A percentile compares a stretch with the other conserved stretches of the same genome.
phyloP scores from a whole-genome alignment of 2,888 invertebrate species.

The Gastrophysa polygoni region DNA sequence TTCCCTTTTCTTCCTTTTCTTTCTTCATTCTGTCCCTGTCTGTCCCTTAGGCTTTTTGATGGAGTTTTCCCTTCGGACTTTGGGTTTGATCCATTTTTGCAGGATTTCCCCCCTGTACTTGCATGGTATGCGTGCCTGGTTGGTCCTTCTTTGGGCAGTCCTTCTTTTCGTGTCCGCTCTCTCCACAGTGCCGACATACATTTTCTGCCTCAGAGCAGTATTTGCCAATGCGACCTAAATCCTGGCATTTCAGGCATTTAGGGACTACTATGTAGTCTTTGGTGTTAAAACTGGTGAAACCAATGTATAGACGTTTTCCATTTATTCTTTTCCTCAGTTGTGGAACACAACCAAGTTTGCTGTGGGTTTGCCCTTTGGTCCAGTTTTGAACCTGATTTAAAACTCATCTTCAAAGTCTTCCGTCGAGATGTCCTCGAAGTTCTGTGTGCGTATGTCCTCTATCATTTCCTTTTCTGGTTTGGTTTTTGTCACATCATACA shows the following conservation, averaged over 20 bases:
- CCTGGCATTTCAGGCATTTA: background rate
- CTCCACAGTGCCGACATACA: conserved; percentile 10
- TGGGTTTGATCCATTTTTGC: background rate
- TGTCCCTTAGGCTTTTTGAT: no score
- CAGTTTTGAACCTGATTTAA: conserved; percentile 11
- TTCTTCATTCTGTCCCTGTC: conserved; percentile 5
- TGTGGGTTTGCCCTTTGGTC: conserved; percentile 9
- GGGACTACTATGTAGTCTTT: conserved; percentile 18
- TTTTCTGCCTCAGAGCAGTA: background rate
- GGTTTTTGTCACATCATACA: background rate
- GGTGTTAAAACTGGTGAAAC: background rate
- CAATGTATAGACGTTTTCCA: background rate
- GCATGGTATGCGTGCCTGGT: conserved; percentile 7
- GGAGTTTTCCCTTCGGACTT: background rate
- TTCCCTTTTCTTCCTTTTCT: background rate
- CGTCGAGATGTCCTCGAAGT: background rate
- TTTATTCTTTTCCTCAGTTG: background rate
- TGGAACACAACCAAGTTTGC: conserved; percentile 5
- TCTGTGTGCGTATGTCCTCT: conserved; percentile 5
- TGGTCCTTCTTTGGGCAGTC: conserved; percentile 4
- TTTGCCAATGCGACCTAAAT: conserved; percentile 7
- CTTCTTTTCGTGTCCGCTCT: background rate
- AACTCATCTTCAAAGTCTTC: conserved; percentile 6
- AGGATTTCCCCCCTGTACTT: background rate
- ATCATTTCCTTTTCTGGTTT: conserved; percentile 9